These are phyloP conservation scores for Eunapius fragilis DNA, from an alignment of 37 sponge, comb jelly and placozoan species.

Conservation along the genomic window DNA sequence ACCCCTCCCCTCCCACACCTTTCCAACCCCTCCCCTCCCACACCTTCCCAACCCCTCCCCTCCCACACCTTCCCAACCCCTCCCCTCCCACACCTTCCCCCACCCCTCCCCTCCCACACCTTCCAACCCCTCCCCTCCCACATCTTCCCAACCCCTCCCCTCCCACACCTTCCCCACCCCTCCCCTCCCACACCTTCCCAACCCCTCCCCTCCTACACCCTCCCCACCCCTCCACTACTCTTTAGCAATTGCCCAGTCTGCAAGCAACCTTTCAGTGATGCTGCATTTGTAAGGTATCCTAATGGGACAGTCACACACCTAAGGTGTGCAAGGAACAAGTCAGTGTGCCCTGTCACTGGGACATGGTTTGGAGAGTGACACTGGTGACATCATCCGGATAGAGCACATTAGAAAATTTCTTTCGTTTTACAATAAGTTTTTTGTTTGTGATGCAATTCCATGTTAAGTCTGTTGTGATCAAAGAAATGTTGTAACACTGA, in stretches of 20 bases:
- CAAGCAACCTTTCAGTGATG: slow-evolving; percentile 73
- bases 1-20: too few species aligned
- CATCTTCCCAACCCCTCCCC: too few species aligned
- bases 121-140: too few species aligned
- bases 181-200: too few species aligned
- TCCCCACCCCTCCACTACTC: too few species aligned
- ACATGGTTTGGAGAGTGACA: slow-evolving; percentile 69
- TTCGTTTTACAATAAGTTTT: background rate
- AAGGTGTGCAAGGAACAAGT: slow-evolving; percentile 79
- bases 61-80: too few species aligned
- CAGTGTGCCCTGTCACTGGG: slow-evolving; percentile 89
- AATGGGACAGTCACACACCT: slow-evolving; percentile 84
- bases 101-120: too few species aligned
- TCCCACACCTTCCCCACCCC: too few species aligned
- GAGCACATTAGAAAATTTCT: background rate
- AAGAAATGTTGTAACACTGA: background rate
- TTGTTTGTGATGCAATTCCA: background rate
- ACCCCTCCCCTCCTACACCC: too few species aligned
- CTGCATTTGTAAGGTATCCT: slow-evolving; percentile 90
- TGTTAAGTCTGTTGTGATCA: background rate
- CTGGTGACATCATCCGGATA: background rate
- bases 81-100: too few species aligned
- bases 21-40: too few species aligned
- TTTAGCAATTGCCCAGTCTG: slow-evolving; percentile 90
- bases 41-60: too few species aligned